Percentiles rank a stretch among this genome's conserved stretches.
These are phyloP conservation scores for Meda fulgida DNA, from an alignment of 2,797 vertebrate genomes.

Conservation along the genomic window DNA sequence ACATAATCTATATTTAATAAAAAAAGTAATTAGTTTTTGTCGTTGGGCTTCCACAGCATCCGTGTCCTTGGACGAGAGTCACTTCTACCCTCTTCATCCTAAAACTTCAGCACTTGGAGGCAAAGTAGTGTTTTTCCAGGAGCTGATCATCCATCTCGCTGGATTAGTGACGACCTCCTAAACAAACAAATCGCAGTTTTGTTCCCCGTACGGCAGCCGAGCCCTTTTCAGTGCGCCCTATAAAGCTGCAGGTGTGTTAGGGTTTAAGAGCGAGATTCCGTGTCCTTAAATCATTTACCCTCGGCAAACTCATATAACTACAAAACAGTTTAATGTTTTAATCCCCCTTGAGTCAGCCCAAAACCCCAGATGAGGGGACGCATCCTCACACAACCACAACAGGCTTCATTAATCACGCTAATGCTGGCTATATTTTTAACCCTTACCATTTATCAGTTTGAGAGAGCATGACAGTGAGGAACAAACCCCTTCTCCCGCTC, in stretches of 20 bases:
- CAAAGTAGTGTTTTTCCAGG: constrained; percentile 1
- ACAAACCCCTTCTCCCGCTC: constrained; percentile 66
- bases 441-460: constrained; percentile 81
- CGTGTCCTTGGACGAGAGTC: constrained; percentile 25
- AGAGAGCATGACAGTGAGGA: constrained; percentile 67
- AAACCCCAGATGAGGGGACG: constrained; percentile 72
- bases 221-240: constrained; percentile 6
- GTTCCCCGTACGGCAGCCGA: not conserved
- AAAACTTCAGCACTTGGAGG: constrained; percentile 13
- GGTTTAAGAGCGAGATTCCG: constrained; percentile 17
- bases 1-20: constrained; percentile 41
- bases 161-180: constrained; percentile 33
- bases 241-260: constrained; percentile 47
- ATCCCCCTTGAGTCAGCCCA: constrained; percentile 75
- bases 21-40: constrained; percentile 22
- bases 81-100: constrained; percentile 23
- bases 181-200: constrained; percentile 35
- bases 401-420: constrained; percentile 80
- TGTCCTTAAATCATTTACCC: constrained; percentile 53
- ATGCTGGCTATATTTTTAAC: constrained; percentile 85
- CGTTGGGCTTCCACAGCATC: constrained; percentile 1
- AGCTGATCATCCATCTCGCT: constrained; percentile 24
- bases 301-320: constrained; percentile 65
- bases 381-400: constrained; percentile 74
- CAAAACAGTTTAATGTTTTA: constrained; percentile 77